phyloP scores from a whole-genome alignment of 1,140 invertebrate species.

The Drosophila saltans region DNA sequence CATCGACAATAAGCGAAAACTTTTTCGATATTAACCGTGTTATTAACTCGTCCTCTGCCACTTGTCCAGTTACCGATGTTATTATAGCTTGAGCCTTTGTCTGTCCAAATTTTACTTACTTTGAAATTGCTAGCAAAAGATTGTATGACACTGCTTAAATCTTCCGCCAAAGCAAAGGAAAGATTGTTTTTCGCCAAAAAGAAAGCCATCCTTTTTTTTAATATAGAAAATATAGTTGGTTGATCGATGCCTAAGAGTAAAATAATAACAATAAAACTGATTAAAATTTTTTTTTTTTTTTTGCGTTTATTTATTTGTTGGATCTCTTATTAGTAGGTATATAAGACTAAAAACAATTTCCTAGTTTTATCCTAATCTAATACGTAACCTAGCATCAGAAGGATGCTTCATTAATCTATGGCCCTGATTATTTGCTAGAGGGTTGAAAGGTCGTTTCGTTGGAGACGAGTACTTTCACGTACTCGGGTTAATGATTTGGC shows the following conservation, averaged over 20 bases:
- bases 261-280: neutral
- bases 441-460: too few species aligned
- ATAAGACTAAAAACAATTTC: too few species aligned
- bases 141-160: slow-evolving; percentile 17
- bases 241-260: slow-evolving; percentile 2
- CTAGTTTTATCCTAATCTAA: too few species aligned
- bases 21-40: neutral
- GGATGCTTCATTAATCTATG: too few species aligned
- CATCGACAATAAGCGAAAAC: slow-evolving; percentile 20
- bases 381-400: too few species aligned
- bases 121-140: neutral
- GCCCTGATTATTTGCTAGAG: too few species aligned
- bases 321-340: too few species aligned
- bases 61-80: slow-evolving; percentile 2
- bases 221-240: slow-evolving; percentile 14
- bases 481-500: too few species aligned
- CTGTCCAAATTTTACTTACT: slow-evolving; percentile 2
- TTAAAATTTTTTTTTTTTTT: too few species aligned
- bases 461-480: too few species aligned
- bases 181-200: slow-evolving; percentile 16
- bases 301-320: too few species aligned
- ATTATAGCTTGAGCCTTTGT: neutral
- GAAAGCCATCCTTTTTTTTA: slow-evolving; percentile 23
- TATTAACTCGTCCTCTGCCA: neutral
- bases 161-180: slow-evolving; percentile 27